A percentile compares a stretch with the other conserved stretches of the same genome.
These are phyloP conservation scores for Hippolais icterina DNA, from an alignment of 2,113 vertebrate species.

Conservation along the genomic window DNA sequence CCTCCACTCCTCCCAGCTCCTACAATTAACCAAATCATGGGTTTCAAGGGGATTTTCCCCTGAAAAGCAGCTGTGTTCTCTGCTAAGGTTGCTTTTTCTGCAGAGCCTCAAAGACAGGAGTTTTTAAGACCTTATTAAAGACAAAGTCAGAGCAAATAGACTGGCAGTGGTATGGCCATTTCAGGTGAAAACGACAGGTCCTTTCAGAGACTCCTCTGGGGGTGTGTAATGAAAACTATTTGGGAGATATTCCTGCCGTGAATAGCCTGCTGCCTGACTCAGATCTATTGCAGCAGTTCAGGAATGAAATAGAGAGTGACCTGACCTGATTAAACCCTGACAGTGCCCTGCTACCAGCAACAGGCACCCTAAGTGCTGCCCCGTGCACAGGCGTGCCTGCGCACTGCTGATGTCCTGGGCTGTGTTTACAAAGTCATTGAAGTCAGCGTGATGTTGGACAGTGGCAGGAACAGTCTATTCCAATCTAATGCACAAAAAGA, in stretches of 20 bases:
- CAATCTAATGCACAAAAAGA: slow-evolving; percentile 27
- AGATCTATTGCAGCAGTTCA: slow-evolving; percentile 13
- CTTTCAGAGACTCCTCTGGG: slow-evolving; percentile 50
- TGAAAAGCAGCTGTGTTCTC: slow-evolving; percentile 4
- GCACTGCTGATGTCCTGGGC: not conserved
- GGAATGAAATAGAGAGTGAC: slow-evolving; percentile 47
- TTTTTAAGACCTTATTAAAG: slow-evolving; percentile 64
- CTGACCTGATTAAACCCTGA: slow-evolving; percentile 62
- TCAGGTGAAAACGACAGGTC: slow-evolving; percentile 51
- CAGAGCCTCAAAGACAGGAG: slow-evolving; percentile 11
- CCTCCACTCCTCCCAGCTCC: not conserved
- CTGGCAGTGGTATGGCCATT: slow-evolving; percentile 1
- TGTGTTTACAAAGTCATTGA: slow-evolving; percentile 25
- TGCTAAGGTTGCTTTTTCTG: slow-evolving; percentile 14
- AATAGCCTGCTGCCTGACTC: slow-evolving; percentile 24
- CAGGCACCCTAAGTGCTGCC: not conserved
- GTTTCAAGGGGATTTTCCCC: slow-evolving; percentile 41
- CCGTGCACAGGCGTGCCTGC: not conserved
- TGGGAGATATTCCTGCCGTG: slow-evolving; percentile 8
- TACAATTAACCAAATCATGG: slow-evolving; percentile 13
- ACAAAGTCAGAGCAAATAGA: slow-evolving; percentile 45
- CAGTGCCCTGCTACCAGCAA: not conserved
- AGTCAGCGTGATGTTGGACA: not conserved
- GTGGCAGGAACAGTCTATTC: not conserved
- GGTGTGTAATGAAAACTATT: slow-evolving; percentile 61